Percentiles rank a stretch among this genome's conserved stretches.
These are phyloP conservation scores for Dryas iulia DNA, from an alignment of 1,140 invertebrate species.

Conservation along the genomic window DNA sequence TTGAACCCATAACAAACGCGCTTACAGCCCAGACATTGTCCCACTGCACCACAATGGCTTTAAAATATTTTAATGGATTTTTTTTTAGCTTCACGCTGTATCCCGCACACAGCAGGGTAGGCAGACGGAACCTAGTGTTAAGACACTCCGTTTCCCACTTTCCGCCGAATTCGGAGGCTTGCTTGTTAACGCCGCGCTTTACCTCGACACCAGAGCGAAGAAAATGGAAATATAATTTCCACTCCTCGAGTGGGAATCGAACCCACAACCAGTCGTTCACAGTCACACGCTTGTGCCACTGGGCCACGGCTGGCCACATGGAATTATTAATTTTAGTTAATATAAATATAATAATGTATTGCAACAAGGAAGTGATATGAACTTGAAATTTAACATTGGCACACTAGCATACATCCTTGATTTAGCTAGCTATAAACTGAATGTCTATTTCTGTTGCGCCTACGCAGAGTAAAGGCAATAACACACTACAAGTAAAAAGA, in stretches of 20 bases:
- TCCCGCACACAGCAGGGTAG: not conserved
- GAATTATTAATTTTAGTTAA: not conserved
- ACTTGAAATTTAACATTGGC: conserved; percentile 22
- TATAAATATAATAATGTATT: not conserved
- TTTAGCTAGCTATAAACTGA: conserved; percentile 29
- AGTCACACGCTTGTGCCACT: too few relatives aligned
- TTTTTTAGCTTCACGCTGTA: not conserved
- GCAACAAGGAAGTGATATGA: conserved; percentile 3
- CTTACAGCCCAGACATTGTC: too few relatives aligned
- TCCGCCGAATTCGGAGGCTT: too few relatives aligned
- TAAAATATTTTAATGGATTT: too few relatives aligned
- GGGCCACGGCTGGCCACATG: too few relatives aligned
- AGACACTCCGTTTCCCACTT: not conserved
- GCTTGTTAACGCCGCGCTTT: too few relatives aligned
- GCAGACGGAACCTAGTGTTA: not conserved
- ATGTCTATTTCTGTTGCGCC: conserved; percentile 42
- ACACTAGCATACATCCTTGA: conserved; percentile 36
- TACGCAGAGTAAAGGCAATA: conserved; percentile 22
- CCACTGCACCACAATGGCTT: too few relatives aligned
- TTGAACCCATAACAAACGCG: too few relatives aligned
- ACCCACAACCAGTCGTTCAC: too few relatives aligned
- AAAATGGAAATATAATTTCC: too few relatives aligned
- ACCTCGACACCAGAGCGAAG: too few relatives aligned
- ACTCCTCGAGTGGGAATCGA: too few relatives aligned
- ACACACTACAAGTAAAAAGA: not conserved